Conservation (phyloP, 2,797 vertebrate genomes). For the Arctocebus calabarensis region DNA sequence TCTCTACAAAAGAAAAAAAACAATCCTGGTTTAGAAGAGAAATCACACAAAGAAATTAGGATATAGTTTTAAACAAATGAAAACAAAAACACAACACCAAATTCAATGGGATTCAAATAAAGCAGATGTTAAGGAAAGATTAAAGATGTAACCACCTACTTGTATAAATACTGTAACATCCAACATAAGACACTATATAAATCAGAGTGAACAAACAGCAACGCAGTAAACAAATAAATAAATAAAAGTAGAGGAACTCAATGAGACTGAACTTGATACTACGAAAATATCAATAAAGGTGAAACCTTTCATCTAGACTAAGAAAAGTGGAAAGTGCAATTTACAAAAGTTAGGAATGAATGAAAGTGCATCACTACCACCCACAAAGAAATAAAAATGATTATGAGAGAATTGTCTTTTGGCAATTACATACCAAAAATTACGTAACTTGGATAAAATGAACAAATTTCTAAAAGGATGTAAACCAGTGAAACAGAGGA, state of each 20-base stretch:
- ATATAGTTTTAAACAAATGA: neutral
- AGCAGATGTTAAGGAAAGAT: neutral
- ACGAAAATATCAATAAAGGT: neutral
- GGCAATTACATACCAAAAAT: neutral
- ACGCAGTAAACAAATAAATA: neutral
- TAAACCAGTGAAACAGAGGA: neutral
- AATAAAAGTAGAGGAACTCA: neutral
- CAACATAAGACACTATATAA: neutral
- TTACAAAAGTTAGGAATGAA: neutral
- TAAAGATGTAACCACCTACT: neutral
- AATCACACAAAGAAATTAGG: neutral
- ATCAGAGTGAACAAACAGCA: neutral
- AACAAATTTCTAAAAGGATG: neutral
- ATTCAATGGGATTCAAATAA: neutral
- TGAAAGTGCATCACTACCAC: neutral
- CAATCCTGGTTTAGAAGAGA: neutral
- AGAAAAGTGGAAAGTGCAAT: neutral
- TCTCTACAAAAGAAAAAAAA: too few species aligned
- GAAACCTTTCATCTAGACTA: neutral
- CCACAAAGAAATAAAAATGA: neutral
- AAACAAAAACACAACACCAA: neutral
- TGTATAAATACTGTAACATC: neutral
- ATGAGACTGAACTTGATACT: neutral
- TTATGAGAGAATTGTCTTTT: neutral
- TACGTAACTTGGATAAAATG: neutral